Base-by-base conservation (phyloP, 2,113 vertebrate species). In the Lanius ludovicianus region DNA sequence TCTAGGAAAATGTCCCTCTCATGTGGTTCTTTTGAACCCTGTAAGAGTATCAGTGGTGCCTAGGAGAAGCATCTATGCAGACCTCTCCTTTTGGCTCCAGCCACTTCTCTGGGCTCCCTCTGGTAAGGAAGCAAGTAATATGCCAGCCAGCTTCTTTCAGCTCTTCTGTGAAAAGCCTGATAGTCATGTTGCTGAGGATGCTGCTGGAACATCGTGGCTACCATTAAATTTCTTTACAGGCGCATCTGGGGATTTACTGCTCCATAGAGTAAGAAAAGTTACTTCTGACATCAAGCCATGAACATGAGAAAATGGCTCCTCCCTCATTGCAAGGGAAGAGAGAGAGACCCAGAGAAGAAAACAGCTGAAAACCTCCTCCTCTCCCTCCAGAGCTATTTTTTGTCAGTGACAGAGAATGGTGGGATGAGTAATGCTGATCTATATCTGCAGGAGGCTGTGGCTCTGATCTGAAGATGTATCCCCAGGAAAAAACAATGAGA, bases 381-480 rank as follows among this genome's bases (percentile, higher is more conserved):
- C 83, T 92, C 69, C 39, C 69, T 97, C 80, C 73, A 78, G 86
- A 96, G 94, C 91, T 97, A 89, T 95, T 95, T 97, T 96, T 95
- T 91, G 69, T 88, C 89, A 49, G 86, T 91, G 95, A 84, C 69
- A 95, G 84, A 79, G 65, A 92, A 57, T 2, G 71, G 93, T 93
- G 91, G 88, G 93, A 95, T 94, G 95, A 91, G 91, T 73, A 90
- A 78, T 87, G 83, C 95, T 95, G 95, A 89, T 96, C 81, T 96
- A 53, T 95, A 95, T 95, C 91, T 92, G 84, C 73, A 95, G 84
- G 80, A 70, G 91, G 77, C 87, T 23, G 4, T 63, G 59, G 42
- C 71, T 90, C 59, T 42, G 76, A 70, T 95, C 64, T 59, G 91
- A 70, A 93, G 91, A 78, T 37, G 35, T 11, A 82, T 93, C 64